Conservation (phyloP, 2,797 vertebrate genomes). For the Urosaurus nigricauda region DNA sequence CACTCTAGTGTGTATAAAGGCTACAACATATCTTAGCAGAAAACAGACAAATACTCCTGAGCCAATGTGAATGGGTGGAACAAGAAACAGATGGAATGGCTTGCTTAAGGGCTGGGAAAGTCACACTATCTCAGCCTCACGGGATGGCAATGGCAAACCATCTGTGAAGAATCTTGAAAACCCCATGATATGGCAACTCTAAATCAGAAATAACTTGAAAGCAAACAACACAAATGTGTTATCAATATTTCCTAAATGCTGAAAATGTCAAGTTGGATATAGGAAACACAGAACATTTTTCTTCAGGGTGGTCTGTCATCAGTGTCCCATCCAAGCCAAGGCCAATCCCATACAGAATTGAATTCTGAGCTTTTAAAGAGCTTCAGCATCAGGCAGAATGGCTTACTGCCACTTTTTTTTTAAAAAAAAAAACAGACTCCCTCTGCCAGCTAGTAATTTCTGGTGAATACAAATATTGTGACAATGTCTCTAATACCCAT, state of each 20-base stretch:
- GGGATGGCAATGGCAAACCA: too few species aligned
- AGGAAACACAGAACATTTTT: background rate
- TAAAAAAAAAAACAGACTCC: conserved; percentile 43
- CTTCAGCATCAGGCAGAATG: conserved; percentile 38
- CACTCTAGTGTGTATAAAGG: background rate
- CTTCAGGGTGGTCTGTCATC: background rate
- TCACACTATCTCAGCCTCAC: too few species aligned
- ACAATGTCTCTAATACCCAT: conserved; percentile 68
- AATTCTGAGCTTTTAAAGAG: conserved; percentile 23
- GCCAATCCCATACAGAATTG: conserved; percentile 29
- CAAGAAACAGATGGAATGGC: background rate
- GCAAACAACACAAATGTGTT: too few species aligned
- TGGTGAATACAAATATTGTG: conserved; percentile 61
- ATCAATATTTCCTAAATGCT: too few species aligned
- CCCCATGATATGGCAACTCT: too few species aligned
- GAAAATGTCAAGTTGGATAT: too few species aligned
- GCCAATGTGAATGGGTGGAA: background rate
- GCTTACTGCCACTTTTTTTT: conserved; percentile 38
- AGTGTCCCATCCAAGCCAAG: background rate
- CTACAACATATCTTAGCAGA: background rate
- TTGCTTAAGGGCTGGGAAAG: background rate
- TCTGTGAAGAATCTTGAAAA: too few species aligned
- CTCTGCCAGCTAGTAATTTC: conserved; percentile 57
- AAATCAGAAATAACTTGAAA: too few species aligned
- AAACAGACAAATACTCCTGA: background rate